Evolutionary conservation across 2,113 vertebrate species (phyloP).

Genomic region (Pagrus major): DNA sequence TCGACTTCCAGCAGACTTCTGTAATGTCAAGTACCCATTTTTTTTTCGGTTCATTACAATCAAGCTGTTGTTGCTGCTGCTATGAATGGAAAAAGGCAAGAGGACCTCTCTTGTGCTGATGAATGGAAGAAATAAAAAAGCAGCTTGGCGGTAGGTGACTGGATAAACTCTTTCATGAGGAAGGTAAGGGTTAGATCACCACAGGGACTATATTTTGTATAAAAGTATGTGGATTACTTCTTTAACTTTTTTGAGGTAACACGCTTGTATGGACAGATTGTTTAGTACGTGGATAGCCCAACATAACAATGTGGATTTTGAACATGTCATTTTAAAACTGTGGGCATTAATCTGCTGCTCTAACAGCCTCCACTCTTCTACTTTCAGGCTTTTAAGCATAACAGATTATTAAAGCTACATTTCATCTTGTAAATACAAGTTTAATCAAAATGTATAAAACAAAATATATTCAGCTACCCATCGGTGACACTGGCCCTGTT

Average conservation of each 20-base stretch:
- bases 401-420: neutral
- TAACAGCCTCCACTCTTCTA: neutral
- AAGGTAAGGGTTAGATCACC: neutral
- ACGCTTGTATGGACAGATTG: neutral
- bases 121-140: neutral
- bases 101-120: neutral
- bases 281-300: neutral
- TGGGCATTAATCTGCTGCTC: neutral
- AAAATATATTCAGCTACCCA: neutral
- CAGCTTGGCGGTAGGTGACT: neutral
- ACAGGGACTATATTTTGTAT: too few species aligned
- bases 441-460: neutral
- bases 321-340: neutral
- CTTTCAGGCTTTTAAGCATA: neutral
- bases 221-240: too few species aligned
- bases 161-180: neutral
- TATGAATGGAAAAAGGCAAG: neutral
- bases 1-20: neutral
- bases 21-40: constrained; percentile 12
- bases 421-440: neutral
- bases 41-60: constrained; percentile 12
- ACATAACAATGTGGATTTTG: neutral
- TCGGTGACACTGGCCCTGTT: constrained; percentile 1
- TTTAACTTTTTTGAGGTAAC: too few species aligned
- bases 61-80: neutral